Base-by-base conservation (phyloP, 1,140 invertebrate genomes). In the Halyomorpha halys region DNA sequence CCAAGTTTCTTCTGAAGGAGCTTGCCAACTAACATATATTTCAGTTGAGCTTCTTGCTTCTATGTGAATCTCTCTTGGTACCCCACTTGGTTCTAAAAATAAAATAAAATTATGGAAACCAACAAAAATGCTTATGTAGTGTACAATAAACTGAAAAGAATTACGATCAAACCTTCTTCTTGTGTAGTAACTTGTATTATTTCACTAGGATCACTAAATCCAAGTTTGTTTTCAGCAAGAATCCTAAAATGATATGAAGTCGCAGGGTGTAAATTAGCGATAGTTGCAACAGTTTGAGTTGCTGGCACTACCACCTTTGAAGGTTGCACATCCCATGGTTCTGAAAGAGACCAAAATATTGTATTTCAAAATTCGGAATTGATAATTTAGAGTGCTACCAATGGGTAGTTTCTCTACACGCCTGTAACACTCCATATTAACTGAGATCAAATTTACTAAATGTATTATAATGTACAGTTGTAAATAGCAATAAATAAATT, bases 211-310 rank as follows among this genome's bases (percentile, higher is more conserved):
- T 90, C 85, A 68, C 92, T 92, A 63, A 86, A 80, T 3, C 92
- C 92, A 51, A 95, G 78, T 65, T 87, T 80, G 75, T 95, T 95
- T 74, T 92, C 88, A 1, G 92, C 92, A 69, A 91, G 83, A 68
- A 96, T 85, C 68, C 92, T 80, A 65, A 97, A 81, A 71, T 94
- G 86, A 76, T 96, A 97, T n/a, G 84, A 84, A 61, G 86, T 91
- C 0, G 92, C 86, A 0, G 94, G 93, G 62, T 86, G 83, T 2
- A 97, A 78, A 69, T 86, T 86, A 67, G 84, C 83, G 15, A 97
- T 81, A 60, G 83, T 86, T 2, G 87, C 85, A 66, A 85, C 83
- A 3, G 85, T 87, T 71, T 89, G 86, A 15, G 82, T 82, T 0
- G 89, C 89, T 0, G 87, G 82, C 8, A 91, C 85, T 49, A 86